phyloP scores from a whole-genome alignment of 1,140 invertebrate genomes.

The Drosophila ercepeae region DNA sequence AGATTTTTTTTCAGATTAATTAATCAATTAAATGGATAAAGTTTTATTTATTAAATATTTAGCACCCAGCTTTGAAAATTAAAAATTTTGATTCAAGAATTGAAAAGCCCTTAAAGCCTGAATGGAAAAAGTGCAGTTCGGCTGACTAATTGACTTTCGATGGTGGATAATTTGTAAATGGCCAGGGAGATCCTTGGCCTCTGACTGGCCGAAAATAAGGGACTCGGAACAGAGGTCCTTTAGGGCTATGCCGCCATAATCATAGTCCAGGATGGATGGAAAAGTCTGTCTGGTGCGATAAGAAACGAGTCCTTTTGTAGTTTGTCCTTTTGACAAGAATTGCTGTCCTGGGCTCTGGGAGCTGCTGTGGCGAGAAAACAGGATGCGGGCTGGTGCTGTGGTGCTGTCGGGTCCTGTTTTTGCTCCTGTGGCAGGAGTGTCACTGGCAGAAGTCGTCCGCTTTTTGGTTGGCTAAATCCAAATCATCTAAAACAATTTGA shows the following conservation, averaged over 20 bases:
- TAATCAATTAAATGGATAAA: too few relatives aligned
- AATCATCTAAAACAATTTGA: conserved; percentile 49
- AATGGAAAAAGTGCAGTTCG: background rate
- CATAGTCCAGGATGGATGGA: conserved; percentile 8
- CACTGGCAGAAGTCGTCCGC: conserved; percentile 27
- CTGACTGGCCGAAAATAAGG: background rate
- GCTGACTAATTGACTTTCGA: background rate
- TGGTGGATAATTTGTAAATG: background rate
- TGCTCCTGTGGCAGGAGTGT: conserved; percentile 19
- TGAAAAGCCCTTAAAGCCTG: background rate
- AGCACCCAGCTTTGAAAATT: too few relatives aligned
- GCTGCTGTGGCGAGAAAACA: conserved; percentile 3
- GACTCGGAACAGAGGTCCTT: background rate
- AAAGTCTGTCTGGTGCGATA: conserved; percentile 41
- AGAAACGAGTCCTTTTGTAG: conserved; percentile 29
- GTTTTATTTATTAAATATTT: too few relatives aligned
- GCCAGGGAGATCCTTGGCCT: background rate
- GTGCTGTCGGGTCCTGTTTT: background rate
- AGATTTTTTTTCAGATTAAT: too few relatives aligned
- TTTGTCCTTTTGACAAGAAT: conserved; percentile 39
- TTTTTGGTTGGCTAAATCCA: conserved; percentile 1
- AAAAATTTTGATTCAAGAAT: too few relatives aligned
- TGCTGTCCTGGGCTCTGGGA: conserved; percentile 3
- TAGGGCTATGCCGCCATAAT: background rate
- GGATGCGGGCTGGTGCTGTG: background rate